Evolutionary conservation across 2,888 invertebrate species (phyloP).

Genomic region (Agrochola circellaris): DNA sequence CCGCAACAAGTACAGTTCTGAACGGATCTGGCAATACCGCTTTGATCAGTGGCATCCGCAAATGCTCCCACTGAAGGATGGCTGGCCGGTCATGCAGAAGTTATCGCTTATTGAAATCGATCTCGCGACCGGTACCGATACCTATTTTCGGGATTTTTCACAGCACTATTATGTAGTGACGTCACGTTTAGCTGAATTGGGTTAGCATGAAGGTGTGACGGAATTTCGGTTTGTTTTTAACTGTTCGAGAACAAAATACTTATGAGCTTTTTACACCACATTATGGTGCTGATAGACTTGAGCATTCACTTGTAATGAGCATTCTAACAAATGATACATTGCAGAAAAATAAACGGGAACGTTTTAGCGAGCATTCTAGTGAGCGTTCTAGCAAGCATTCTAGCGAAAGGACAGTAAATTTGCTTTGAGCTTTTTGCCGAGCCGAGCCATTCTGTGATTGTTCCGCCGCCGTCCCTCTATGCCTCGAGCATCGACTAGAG

Average conservation of each 20-base stretch:
- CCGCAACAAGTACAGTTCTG: slow-evolving; percentile 58
- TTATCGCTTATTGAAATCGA: slow-evolving; percentile 88
- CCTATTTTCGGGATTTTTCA: slow-evolving; percentile 69
- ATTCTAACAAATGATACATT: too few relatives aligned
- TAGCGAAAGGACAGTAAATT: too few relatives aligned
- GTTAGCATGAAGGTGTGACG: slow-evolving; percentile 4
- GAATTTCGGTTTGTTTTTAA: background rate
- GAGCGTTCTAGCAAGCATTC: too few relatives aligned
- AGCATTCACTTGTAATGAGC: too few relatives aligned
- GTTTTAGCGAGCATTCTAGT: too few relatives aligned
- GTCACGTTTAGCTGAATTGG: slow-evolving; percentile 68
- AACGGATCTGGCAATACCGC: slow-evolving; percentile 61
- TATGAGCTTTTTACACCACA: background rate
- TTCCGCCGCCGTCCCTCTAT: too few relatives aligned
- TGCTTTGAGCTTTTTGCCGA: too few relatives aligned
- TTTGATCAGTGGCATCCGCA: slow-evolving; percentile 76
- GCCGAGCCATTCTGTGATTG: too few relatives aligned
- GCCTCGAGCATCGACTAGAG: too few relatives aligned
- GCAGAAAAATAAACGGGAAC: too few relatives aligned
- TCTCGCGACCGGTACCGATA: slow-evolving; percentile 65
- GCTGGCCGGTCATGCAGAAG: slow-evolving; percentile 80
- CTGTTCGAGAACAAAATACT: background rate
- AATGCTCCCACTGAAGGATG: slow-evolving; percentile 71
- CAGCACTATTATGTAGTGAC: slow-evolving; percentile 73
- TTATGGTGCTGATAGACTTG: too few relatives aligned